These are phyloP conservation scores for Halcyon malimbica DNA, from an alignment of 2,113 vertebrate species.

Conservation along the genomic window DNA sequence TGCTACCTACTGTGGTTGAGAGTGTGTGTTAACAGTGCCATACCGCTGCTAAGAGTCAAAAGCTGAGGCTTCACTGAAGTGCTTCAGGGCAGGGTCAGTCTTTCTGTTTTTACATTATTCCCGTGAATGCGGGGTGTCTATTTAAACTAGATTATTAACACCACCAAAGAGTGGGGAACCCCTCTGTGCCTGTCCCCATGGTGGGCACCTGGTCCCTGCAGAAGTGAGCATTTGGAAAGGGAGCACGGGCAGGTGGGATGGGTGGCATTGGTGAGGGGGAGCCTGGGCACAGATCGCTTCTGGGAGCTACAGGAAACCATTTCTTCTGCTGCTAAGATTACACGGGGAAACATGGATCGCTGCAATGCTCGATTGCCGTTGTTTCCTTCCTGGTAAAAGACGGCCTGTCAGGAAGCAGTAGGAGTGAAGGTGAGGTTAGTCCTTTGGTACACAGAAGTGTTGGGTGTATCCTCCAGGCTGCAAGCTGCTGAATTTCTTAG, in stretches of 20 bases:
- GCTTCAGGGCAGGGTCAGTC: neutral
- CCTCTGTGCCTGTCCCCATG: accelerated
- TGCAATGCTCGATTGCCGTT: neutral
- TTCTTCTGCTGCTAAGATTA: constrained; percentile 16
- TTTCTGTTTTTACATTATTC: neutral
- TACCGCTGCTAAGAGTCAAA: neutral
- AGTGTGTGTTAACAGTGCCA: neutral
- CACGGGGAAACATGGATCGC: neutral
- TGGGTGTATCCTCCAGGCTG: neutral
- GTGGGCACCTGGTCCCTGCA: accelerated
- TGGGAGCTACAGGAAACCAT: neutral
- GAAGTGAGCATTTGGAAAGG: neutral
- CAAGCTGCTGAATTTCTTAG: neutral
- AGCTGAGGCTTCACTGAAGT: neutral
- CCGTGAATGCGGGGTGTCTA: neutral
- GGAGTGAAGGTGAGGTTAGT: neutral
- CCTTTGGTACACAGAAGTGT: neutral
- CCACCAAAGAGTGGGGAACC: neutral
- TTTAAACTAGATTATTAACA: neutral
- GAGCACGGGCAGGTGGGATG: accelerated
- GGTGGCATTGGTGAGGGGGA: accelerated
- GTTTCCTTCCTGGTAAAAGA: constrained; percentile 26
- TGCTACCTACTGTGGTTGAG: neutral
- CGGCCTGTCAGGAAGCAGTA: neutral
- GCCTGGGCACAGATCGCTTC: neutral